A percentile compares a stretch with the other conserved stretches of the same genome.
Conservation (phyloP, 2,113 vertebrate genomes). For the crab-eating macaque (Macaca fascicularis) region T2T-MFA8v1.1 NC_088378.1:19106501-19107000, state of each 20-base stretch:
- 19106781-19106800: too few relatives aligned
- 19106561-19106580: neutral
- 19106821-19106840: too few relatives aligned
- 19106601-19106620: too few relatives aligned
- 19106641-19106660: too few relatives aligned
- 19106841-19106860: too few relatives aligned
- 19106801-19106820: too few relatives aligned
- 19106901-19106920: neutral
- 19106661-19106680: too few relatives aligned
- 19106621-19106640: rapidly evolving
- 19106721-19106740: too few relatives aligned
- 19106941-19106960: neutral
- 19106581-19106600: too few relatives aligned
- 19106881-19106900: neutral
- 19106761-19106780: too few relatives aligned
- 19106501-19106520: neutral
- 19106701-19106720: rapidly evolving
- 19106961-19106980: neutral
- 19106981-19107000: neutral
- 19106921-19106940: neutral
- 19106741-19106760: too few relatives aligned
- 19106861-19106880: neutral
- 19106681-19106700: too few relatives aligned
- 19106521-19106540: neutral
- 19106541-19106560: neutral